Evolutionary conservation across 2,888 invertebrate species (phyloP).

Genomic region (Volucella inanis): DNA sequence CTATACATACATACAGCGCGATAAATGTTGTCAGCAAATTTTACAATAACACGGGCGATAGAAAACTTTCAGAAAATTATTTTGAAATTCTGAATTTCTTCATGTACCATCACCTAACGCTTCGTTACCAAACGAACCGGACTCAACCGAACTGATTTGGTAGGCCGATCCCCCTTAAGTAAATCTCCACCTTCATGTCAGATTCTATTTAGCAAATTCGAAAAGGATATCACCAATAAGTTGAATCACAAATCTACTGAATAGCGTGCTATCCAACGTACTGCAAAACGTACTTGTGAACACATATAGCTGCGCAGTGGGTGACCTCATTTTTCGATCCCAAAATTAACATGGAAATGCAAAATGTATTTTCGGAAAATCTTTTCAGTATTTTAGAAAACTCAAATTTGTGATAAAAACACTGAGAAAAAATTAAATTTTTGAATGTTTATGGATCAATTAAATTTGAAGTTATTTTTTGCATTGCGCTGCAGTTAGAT

Average conservation of each 20-base stretch:
- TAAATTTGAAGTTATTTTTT: conserved; percentile 42
- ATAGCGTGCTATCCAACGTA: not conserved
- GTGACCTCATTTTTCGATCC: conserved; percentile 62
- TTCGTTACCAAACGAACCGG: not conserved
- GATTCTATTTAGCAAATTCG: conserved; percentile 31
- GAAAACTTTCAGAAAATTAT: conserved; percentile 1
- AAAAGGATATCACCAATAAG: conserved; percentile 45
- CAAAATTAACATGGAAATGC: conserved; percentile 67
- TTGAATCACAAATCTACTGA: conserved; percentile 5
- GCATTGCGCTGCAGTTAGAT: conserved; percentile 42
- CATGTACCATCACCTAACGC: conserved; percentile 7
- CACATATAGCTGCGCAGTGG: conserved; percentile 34
- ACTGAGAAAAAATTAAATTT: conserved; percentile 6
- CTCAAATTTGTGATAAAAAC: conserved; percentile 2
- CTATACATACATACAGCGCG: conserved; percentile 24
- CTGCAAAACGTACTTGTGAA: not conserved
- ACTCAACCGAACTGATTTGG: too few species aligned
- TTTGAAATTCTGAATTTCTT: conserved; percentile 12
- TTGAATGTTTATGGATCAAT: conserved; percentile 31
- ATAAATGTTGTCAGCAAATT: conserved; percentile 43
- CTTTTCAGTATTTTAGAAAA: conserved; percentile 34
- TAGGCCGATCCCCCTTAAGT: not conserved
- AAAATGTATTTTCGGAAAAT: conserved; percentile 66
- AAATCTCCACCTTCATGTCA: conserved; percentile 48
- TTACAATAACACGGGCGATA: conserved; percentile 47